Percentiles rank a stretch among this genome's conserved stretches.
These are phyloP conservation scores for Lepidonotus clava DNA, from an alignment of 2,888 invertebrate genomes.

Conservation along the genomic window DNA sequence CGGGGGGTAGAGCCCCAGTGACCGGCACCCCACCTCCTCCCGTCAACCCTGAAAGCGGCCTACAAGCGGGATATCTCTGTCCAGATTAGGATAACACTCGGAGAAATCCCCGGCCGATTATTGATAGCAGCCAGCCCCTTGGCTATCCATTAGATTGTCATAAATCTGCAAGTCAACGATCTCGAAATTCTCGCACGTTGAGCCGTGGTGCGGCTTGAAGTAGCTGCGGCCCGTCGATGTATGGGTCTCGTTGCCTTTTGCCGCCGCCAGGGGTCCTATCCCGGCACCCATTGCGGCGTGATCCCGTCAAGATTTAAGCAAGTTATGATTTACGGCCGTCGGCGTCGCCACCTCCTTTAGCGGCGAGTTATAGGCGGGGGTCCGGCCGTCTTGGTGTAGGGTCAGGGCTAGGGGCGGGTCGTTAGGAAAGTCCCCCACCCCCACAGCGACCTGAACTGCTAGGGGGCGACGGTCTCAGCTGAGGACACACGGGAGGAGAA, in stretches of 20 bases:
- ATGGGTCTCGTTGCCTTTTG: not conserved
- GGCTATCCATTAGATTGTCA: slow-evolving; percentile 31
- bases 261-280: not conserved
- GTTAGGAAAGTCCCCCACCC: no score
- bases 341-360: slow-evolving; percentile 21
- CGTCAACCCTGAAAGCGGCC: no score
- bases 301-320: slow-evolving; percentile 24
- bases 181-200: not conserved
- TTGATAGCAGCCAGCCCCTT: not conserved
- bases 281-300: slow-evolving; percentile 9
- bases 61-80: slow-evolving; percentile 24
- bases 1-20: no score
- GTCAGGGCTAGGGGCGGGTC: not conserved
- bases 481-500: no score
- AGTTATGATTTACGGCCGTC: slow-evolving; percentile 1
- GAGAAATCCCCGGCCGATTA: slow-evolving; percentile 20
- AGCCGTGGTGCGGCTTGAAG: not conserved
- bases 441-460: no score
- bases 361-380: not conserved
- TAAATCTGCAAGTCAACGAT: slow-evolving; percentile 37
- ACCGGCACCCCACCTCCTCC: no score
- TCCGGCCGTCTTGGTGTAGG: not conserved
- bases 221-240: not conserved
- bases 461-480: no score
- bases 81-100: slow-evolving; percentile 47